Conservation (phyloP, 2,797 vertebrate genomes). For the Lagorchestes hirsutus region DNA sequence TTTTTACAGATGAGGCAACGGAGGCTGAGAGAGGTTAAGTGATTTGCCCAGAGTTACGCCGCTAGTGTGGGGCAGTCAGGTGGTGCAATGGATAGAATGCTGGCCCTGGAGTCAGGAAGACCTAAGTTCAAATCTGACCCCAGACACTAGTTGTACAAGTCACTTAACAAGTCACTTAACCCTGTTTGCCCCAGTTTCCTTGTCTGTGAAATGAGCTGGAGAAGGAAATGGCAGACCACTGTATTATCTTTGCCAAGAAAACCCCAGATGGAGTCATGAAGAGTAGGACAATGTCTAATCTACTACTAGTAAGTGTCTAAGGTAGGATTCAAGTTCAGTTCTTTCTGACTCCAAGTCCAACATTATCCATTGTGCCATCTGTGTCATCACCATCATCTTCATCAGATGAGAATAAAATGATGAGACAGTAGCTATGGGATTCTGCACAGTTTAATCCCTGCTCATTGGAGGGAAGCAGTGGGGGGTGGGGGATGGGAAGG, state of each 20-base stretch:
- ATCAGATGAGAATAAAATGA: background rate
- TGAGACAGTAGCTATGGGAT: background rate
- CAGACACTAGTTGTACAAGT: background rate
- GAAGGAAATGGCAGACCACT: background rate
- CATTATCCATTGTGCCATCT: background rate
- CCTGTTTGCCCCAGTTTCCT: background rate
- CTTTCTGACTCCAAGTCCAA: background rate
- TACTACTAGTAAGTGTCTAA: background rate
- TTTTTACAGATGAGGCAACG: background rate
- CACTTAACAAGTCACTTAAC: background rate
- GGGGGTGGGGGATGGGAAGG: background rate
- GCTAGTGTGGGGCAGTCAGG: background rate
- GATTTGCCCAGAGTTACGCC: background rate
- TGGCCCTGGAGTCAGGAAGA: background rate
- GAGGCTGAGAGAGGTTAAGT: background rate
- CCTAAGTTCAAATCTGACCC: background rate
- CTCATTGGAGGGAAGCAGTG: conserved; percentile 14
- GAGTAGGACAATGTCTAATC: background rate
- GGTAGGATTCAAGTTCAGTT: background rate
- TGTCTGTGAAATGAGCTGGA: background rate
- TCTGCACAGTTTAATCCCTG: background rate
- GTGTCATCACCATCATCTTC: background rate
- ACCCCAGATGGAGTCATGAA: background rate
- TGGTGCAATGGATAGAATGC: background rate
- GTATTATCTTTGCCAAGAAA: background rate